Conservation (phyloP, 2,113 vertebrate species). For the Mus spicilegus region DNA sequence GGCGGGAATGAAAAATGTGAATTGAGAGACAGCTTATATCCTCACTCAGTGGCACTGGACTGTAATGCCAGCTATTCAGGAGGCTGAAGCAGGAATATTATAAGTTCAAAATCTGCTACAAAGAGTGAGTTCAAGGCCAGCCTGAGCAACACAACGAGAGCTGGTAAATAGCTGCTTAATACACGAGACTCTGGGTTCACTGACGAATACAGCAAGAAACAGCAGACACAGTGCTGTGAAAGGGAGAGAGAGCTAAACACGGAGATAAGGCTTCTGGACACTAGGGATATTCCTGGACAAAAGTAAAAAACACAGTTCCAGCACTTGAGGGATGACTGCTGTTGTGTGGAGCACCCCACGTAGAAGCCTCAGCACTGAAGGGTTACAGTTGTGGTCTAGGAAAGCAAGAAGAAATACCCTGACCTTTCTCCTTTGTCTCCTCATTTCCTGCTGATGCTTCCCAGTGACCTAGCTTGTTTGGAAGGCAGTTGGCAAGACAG, state of each 20-base stretch:
- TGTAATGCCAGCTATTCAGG: neutral
- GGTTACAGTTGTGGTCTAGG: neutral
- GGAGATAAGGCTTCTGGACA: neutral
- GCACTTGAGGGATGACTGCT: neutral
- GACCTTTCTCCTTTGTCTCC: neutral
- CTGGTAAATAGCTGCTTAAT: neutral
- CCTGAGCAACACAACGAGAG: neutral
- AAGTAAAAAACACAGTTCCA: neutral
- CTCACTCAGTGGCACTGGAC: too few relatives aligned
- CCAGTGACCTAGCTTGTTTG: neutral
- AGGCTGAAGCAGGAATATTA: neutral
- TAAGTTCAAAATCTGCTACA: neutral
- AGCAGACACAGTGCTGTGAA: neutral
- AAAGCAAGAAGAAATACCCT: neutral
- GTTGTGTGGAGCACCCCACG: neutral
- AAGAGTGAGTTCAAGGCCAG: neutral
- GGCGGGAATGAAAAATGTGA: neutral
- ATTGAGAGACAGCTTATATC: neutral
- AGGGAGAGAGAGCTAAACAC: neutral
- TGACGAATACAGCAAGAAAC: neutral
- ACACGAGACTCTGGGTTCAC: neutral
- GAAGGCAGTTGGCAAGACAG: neutral
- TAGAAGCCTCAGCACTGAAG: neutral
- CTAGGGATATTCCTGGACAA: neutral
- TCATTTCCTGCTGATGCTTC: constrained; percentile 1